Evolutionary conservation across 2,113 vertebrate genomes (phyloP).

Genomic region (Chrysochloris asiatica): DNA sequence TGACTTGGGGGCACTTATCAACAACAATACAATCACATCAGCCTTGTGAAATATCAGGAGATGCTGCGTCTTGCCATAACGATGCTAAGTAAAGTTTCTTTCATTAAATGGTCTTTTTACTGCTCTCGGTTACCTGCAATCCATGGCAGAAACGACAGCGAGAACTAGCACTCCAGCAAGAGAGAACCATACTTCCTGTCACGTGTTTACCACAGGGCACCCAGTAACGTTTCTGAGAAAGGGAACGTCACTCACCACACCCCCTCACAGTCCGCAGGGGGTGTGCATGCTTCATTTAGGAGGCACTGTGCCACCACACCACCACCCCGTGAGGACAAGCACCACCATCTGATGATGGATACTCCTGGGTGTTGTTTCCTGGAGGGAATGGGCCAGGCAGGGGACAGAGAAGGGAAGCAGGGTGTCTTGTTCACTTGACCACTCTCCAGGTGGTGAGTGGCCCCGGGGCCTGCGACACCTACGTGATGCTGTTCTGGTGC

Average conservation of each 20-base stretch:
- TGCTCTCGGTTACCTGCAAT: not conserved
- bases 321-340: not conserved
- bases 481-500: constrained; percentile 99
- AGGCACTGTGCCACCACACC: not conserved
- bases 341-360: not conserved
- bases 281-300: accelerated
- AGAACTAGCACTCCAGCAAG: too few relatives aligned
- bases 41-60: not conserved
- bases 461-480: constrained; percentile 67
- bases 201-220: not conserved
- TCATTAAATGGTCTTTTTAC: not conserved
- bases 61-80: not conserved
- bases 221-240: not conserved
- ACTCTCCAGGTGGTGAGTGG: not conserved
- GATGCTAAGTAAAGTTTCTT: not conserved
- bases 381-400: not conserved
- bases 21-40: not conserved
- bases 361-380: not conserved
- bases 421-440: too few relatives aligned
- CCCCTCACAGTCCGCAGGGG: not conserved
- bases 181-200: not conserved
- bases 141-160: not conserved
- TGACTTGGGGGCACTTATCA: too few relatives aligned
- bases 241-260: not conserved
- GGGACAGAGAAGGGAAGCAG: too few relatives aligned